Evolutionary conservation across 2,888 invertebrate species (phyloP), one percentile per base, ranked within the genome.

Genomic region (Drosophila pseudotakahashii): DNA sequence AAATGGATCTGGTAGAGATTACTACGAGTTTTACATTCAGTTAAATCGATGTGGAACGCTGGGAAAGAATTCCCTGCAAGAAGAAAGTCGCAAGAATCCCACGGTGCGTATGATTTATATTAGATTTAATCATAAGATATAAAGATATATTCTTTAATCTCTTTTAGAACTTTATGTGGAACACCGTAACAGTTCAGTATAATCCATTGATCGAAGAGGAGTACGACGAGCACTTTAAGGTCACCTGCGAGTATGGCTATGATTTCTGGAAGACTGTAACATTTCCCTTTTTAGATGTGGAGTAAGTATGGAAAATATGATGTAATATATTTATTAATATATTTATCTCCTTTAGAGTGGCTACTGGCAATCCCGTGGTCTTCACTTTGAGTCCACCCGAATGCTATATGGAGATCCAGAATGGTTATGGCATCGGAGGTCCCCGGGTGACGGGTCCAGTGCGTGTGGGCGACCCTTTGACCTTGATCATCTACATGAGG

Each of bases 191-290:
- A 3, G 97, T 98, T 57, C 98, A 98, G 91, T 98, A 98, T 92
- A 98, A 98, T 92, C 94, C 97, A 0, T 92, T 98, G 78, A 98
- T 98, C 63, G 98, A 98, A 90, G 98, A 98, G 90, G 98, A 98
- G 91, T 95, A 96, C 92, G 98, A 98, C 91, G 98, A 98, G 87
- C 98, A 98, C 91, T 98, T 98, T 92, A 98, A 98, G 93, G 98
- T 98, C 54, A 98, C 98, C 45, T 98, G 98, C 93, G 98, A 98
- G 92, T 98, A 98, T 89, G 98, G 98, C 63, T 98, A 98, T 90
- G 98, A 98, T 92, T 98, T 98, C 93, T 98, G 98, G 97, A 98
- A 98, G 92, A 98, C 98, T 0, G 98, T 98, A 41, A 98, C 98
- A 0, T 98, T 98, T 92, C 98, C 98, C 1, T 97, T 98, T 91